A percentile compares a stretch with the other conserved stretches of the same genome.
phyloP scores from a whole-genome alignment of 1,140 invertebrate species.

The Portunus trituberculatus region DNA sequence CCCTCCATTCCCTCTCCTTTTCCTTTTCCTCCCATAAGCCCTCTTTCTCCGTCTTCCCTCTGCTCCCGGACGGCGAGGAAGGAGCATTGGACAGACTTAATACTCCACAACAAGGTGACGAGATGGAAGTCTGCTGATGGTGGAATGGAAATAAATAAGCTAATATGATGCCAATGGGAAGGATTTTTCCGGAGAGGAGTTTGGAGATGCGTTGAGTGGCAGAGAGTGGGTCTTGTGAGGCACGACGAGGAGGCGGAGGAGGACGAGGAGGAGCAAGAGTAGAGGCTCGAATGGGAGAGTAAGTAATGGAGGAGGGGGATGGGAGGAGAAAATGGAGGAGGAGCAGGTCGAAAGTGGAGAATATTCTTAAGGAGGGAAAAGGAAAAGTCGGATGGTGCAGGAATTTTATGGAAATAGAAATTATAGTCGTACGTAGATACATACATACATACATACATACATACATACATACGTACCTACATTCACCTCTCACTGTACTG shows the following conservation, averaged over 20 bases:
- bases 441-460: too few relatives aligned
- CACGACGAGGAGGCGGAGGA: not conserved
- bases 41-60: not conserved
- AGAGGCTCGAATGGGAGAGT: not conserved
- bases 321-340: not conserved
- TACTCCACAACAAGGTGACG: not conserved
- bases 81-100: not conserved
- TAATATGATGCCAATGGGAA: not conserved
- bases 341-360: not conserved
- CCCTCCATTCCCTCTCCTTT: too few relatives aligned
- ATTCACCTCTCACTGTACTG: too few relatives aligned
- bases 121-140: not conserved
- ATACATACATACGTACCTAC: too few relatives aligned
- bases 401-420: not conserved
- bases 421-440: too few relatives aligned
- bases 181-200: not conserved
- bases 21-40: too few relatives aligned
- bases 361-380: not conserved
- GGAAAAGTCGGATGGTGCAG: not conserved
- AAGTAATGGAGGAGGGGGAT: not conserved
- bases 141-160: not conserved
- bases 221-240: not conserved
- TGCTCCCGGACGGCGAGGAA: not conserved
- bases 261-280: not conserved
- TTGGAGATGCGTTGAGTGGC: constrained; percentile 1